Conservation (phyloP, 2,113 vertebrate genomes). For the Scortum barcoo region DNA sequence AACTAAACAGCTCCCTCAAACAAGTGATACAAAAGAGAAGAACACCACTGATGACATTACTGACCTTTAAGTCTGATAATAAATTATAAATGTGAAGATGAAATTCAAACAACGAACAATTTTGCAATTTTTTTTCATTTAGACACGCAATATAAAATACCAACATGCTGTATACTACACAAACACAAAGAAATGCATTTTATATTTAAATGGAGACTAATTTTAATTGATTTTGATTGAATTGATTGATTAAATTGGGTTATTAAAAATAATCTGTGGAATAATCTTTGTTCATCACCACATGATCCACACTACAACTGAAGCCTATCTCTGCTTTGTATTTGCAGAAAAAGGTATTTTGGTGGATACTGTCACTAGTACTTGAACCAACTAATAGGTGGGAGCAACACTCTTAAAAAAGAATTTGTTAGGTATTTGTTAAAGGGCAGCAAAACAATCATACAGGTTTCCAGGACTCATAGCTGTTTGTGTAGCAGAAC, state of each 20-base stretch:
- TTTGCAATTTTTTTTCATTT: neutral
- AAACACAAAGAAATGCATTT: neutral
- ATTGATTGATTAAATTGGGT: too few relatives aligned
- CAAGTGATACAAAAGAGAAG: neutral
- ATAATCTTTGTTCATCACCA: neutral
- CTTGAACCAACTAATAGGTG: neutral
- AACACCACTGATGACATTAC: neutral
- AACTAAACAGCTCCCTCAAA: too few relatives aligned
- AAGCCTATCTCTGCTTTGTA: neutral
- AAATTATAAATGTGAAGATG: neutral
- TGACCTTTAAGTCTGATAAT: neutral
- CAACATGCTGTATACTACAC: too few relatives aligned
- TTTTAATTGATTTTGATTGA: too few relatives aligned
- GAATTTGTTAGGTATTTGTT: neutral
- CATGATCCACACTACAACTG: neutral
- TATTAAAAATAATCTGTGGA: too few relatives aligned
- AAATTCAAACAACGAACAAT: neutral
- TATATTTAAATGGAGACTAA: too few relatives aligned
- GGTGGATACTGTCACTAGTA: neutral
- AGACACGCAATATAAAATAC: neutral
- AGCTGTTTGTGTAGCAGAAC: conserved; percentile 2
- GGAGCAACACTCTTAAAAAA: neutral
- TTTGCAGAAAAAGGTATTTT: neutral
- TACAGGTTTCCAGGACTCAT: neutral
- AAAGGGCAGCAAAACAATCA: neutral